These are phyloP conservation scores for Baryphthengus martii DNA, from an alignment of 2,113 vertebrate genomes.

Conservation along the genomic window DNA sequence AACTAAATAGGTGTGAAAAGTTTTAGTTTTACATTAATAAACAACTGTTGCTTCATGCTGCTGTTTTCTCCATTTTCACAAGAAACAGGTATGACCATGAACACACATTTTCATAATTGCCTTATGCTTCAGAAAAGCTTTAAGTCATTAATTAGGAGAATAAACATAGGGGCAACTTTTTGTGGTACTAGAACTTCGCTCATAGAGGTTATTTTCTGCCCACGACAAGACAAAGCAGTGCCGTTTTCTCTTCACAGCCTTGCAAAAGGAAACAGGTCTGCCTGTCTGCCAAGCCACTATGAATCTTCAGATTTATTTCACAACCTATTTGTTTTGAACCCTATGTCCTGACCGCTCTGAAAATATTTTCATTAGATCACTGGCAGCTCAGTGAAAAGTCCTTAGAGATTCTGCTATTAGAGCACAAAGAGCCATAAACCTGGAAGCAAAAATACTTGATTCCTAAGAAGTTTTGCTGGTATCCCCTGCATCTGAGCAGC, in stretches of 20 bases:
- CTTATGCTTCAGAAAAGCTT: not conserved
- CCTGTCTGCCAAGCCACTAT: not conserved
- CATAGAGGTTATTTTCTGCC: not conserved
- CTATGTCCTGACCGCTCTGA: not conserved
- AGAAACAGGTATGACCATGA: not conserved
- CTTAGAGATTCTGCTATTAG: not conserved
- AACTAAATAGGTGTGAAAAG: not conserved
- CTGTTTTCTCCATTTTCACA: not conserved
- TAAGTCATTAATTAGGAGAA: not conserved
- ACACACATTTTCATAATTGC: not conserved
- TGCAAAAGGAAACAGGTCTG: fast-evolving
- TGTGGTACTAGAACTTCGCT: not conserved
- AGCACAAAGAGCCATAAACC: not conserved
- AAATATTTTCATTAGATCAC: not conserved
- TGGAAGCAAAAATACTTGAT: not conserved
- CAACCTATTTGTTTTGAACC: not conserved
- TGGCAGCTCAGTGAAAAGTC: not conserved
- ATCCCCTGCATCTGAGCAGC: not conserved
- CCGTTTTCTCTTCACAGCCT: not conserved
- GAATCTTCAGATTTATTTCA: not conserved
- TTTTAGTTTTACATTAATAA: not conserved
- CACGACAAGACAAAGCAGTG: not conserved
- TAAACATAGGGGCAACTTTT: too few species aligned
- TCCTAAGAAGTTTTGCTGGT: not conserved
- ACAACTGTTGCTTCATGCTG: not conserved